These are phyloP conservation scores for Struthidea cinerea DNA, from an alignment of 2,113 vertebrate genomes.

Conservation along the genomic window DNA sequence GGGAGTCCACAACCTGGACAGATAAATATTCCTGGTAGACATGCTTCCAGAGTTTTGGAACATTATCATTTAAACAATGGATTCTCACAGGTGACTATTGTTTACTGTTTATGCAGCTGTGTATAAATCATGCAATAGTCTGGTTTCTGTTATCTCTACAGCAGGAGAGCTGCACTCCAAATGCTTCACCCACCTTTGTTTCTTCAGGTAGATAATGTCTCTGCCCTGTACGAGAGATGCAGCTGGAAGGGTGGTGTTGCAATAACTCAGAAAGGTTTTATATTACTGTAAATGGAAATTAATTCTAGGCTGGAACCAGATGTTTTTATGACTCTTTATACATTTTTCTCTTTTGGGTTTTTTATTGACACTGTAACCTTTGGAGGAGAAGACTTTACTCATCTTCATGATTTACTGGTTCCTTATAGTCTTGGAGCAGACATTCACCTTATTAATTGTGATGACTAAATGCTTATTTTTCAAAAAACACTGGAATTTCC, in stretches of 20 bases:
- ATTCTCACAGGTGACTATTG: background rate
- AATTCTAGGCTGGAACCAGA: background rate
- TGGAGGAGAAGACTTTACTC: background rate
- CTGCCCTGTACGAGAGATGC: background rate
- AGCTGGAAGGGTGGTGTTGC: background rate
- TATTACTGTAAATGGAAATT: background rate
- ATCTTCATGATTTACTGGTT: background rate
- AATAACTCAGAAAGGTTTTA: background rate
- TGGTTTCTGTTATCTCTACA: background rate
- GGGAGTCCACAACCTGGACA: background rate
- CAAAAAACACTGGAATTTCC: background rate
- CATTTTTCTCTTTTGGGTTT: background rate
- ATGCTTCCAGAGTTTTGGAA: background rate
- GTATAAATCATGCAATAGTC: accelerated
- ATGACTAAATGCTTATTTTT: background rate
- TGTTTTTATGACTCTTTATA: background rate
- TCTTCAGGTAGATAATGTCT: background rate
- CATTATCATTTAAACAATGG: background rate
- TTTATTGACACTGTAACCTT: background rate
- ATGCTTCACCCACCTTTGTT: background rate
- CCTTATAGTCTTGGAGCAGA: background rate
- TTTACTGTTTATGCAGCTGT: background rate
- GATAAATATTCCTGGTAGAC: background rate
- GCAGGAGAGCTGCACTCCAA: background rate
- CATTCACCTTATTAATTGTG: background rate